Evolutionary conservation across 1,140 invertebrate species (phyloP).

Genomic region (Trichogramma pretiosum): DNA sequence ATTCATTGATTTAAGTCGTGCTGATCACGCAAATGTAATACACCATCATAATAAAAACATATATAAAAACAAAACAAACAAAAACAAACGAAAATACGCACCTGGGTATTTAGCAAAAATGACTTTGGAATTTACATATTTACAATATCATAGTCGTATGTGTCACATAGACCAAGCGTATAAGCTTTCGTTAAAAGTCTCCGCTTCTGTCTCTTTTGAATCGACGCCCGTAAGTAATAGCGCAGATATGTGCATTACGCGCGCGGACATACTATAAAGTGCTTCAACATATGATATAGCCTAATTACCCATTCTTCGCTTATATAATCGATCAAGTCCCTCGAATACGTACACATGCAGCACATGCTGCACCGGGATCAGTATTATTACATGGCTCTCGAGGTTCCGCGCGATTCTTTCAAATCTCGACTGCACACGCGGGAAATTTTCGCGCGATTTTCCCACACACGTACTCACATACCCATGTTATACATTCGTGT

Average conservation of each 20-base stretch:
- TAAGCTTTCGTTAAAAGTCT: too few species aligned
- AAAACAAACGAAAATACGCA: too few species aligned
- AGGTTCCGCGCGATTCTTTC: slow-evolving; percentile 12
- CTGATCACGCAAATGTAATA: too few species aligned
- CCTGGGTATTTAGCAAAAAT: too few species aligned
- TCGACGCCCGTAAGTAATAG: slow-evolving; percentile 1
- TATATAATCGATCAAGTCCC: slow-evolving; percentile 17
- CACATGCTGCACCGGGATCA: neutral
- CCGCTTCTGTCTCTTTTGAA: slow-evolving; percentile 13
- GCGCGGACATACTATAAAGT: neutral
- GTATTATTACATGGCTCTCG: neutral
- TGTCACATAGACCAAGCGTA: too few species aligned
- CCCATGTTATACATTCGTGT: too few species aligned
- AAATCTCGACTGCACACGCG: neutral
- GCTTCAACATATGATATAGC: too few species aligned
- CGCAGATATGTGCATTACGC: neutral
- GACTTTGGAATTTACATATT: too few species aligned
- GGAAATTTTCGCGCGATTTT: slow-evolving; percentile 1
- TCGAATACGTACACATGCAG: neutral
- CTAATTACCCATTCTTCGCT: slow-evolving; percentile 16
- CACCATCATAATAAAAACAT: too few species aligned
- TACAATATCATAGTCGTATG: too few species aligned
- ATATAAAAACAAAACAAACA: too few species aligned
- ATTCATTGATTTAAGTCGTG: too few species aligned
- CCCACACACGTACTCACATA: neutral